These are phyloP conservation scores for Pica pica DNA, from an alignment of 2,113 vertebrate species.

Conservation along the genomic window DNA sequence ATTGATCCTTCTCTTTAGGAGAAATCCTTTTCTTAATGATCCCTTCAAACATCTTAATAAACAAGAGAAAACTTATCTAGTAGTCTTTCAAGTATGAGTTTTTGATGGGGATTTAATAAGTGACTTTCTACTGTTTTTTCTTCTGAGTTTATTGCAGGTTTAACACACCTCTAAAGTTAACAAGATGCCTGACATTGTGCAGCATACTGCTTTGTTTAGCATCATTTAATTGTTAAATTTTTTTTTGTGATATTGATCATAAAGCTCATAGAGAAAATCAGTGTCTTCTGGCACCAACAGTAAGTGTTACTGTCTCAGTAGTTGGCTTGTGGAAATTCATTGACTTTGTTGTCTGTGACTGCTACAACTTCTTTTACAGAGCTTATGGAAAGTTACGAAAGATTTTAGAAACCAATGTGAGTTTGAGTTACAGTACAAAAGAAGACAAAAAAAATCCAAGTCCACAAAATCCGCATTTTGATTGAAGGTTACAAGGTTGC, in stretches of 20 bases:
- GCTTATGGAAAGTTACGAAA: background rate
- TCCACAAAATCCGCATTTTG: background rate
- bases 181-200: background rate
- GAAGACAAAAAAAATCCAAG: background rate
- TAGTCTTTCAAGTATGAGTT: constrained; percentile 23
- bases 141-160: constrained; percentile 32
- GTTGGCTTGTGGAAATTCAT: background rate
- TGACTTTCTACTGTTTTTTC: constrained; percentile 3
- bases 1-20: constrained; percentile 42
- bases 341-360: background rate
- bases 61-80: constrained; percentile 1
- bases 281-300: background rate
- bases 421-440: background rate
- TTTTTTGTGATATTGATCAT: background rate
- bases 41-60: constrained; percentile 38
- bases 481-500: background rate
- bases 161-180: constrained; percentile 3
- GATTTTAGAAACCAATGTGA: background rate
- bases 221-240: constrained; percentile 26
- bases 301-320: background rate
- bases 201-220: constrained; percentile 17
- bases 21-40: constrained; percentile 57
- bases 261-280: background rate
- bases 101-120: constrained; percentile 25
- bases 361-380: background rate